Evolutionary conservation across 2,888 invertebrate genomes (phyloP).

Genomic region (Portevinia maculata): DNA sequence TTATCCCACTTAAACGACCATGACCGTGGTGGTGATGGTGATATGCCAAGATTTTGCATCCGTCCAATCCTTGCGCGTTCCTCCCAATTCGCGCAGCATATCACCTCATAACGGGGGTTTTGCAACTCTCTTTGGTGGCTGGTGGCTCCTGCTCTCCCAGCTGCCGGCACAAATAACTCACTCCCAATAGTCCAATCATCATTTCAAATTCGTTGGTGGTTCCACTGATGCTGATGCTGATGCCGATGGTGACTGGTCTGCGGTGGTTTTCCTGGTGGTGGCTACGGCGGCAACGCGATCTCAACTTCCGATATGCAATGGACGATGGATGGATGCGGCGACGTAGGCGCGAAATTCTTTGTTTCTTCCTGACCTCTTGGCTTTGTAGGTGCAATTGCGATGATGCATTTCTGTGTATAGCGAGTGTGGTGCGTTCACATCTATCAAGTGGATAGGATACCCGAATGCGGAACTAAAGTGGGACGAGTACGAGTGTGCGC

Average conservation of each 20-base stretch:
- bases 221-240: background rate
- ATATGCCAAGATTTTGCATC: constrained; percentile 14
- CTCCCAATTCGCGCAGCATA: constrained; percentile 61
- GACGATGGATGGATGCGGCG: constrained; percentile 67
- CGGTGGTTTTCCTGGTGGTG: too few species aligned
- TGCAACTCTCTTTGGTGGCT: constrained; percentile 42
- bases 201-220: constrained; percentile 71
- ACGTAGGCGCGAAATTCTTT: constrained; percentile 71
- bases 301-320: constrained; percentile 69
- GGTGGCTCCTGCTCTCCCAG: constrained; percentile 69
- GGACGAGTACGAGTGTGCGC: constrained; percentile 54
- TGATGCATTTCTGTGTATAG: constrained; percentile 48
- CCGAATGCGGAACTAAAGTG: constrained; percentile 69
- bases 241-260: constrained; percentile 21
- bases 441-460: constrained; percentile 53
- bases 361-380: constrained; percentile 43
- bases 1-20: constrained; percentile 72
- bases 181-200: constrained; percentile 74
- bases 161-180: constrained; percentile 73
- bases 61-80: constrained; percentile 35
- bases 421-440: constrained; percentile 62
- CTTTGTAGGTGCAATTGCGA: background rate
- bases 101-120: constrained; percentile 71
- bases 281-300: constrained; percentile 52
- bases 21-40: constrained; percentile 58